Evolutionary conservation across 1,140 invertebrate genomes (phyloP), one percentile per base, ranked within the genome.

Genomic region (Tetramorium alpestre): DNA sequence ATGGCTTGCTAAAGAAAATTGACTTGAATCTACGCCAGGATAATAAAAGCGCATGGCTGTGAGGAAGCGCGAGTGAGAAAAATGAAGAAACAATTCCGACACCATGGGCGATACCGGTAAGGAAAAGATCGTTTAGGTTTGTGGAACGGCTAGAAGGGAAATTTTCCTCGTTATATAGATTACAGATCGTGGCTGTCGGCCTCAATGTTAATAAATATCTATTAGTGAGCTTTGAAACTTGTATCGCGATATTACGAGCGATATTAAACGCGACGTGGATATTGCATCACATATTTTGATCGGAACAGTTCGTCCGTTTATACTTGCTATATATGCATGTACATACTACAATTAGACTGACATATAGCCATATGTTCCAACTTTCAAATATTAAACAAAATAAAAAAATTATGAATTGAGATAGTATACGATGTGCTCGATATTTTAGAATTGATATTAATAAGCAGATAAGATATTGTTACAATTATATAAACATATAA

Each of bases 1-100:
- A 94, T 93, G 85, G 91, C 90, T 93, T 89, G 93, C 91, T 94
- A 91, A 94, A 93, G 93, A 93, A 94, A 95, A 95, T 95, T 94
- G 91, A 94, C 94, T 95, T 95, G 94, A 95, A 94, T 91, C 92
- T 85, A 87, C 77, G 93, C 93, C 94, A 94, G 90, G 89, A 94
- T 93, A 92, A 94, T 94, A 93, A 93, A 94, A 94, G 91, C 92
- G 87, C 86, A 85, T 89, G 81, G 69, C 80, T 76, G 82, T 72
- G 72, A 89, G 70, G 69, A 84, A 69, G 76, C 58, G 70, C 67
- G 81, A 51, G 70, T 77, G 89, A 87, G 85, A 87, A 90, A 82
- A 88, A 91, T 76, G 87, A 85, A 92, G 58, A 67, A 90, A 91
- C 73, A 73, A 78, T 88, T 77, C 69, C 54, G 76, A 85, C 49